Base-by-base conservation (phyloP, 2,113 vertebrate genomes). In the Irena cyanogastra region DNA sequence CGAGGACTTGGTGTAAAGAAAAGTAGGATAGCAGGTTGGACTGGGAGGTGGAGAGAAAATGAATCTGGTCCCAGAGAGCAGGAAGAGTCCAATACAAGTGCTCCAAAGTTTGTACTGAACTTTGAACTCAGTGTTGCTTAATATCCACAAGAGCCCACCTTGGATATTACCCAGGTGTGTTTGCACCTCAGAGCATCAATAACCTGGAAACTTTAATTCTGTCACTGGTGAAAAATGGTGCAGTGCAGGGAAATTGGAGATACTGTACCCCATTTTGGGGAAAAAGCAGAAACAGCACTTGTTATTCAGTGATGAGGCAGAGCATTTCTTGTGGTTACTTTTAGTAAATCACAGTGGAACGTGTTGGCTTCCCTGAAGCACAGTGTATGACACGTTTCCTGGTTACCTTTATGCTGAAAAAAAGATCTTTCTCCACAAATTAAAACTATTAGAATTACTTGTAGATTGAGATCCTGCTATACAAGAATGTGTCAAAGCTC, bases 161-260 rank as follows among this genome's bases (percentile, higher is more conserved):
- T 57, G 41, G 49, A 24, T 78, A 23, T 12, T 69, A 23, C n/a
- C 54, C 12, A 4, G 28, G 33, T 84, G 69, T 65, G 21, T 83
- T 74, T 77, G 42, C 1, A 0, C 9, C 30, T 93, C 33, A 24
- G 22, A 0, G 0, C 21, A 13, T 65, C 41, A 61, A 33, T 17
- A 49, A 22, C 42, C 10, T 44, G 28, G 52, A 47, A 70, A 63
- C 30, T 60, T 91, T 18, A 65, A 56, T 75, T 56, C 54, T 68
- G 26, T 57, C 65, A 30, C 14, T 21, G 30, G 12, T 50, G 45
- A 35, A 42, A 82, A 83, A 28, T 7, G 22, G 14, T 41, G 26
- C 35, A 27, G 44, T 23, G 28, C 52, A 54, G 21, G 30, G 42
- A 23, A 85, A 44, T 19, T 72, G n/a, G 28, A 63, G 45, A 7